Evolutionary conservation across 2,888 invertebrate species (phyloP), one percentile per base, ranked within the genome.

Genomic region (Acrocyrtus sp.): DNA sequence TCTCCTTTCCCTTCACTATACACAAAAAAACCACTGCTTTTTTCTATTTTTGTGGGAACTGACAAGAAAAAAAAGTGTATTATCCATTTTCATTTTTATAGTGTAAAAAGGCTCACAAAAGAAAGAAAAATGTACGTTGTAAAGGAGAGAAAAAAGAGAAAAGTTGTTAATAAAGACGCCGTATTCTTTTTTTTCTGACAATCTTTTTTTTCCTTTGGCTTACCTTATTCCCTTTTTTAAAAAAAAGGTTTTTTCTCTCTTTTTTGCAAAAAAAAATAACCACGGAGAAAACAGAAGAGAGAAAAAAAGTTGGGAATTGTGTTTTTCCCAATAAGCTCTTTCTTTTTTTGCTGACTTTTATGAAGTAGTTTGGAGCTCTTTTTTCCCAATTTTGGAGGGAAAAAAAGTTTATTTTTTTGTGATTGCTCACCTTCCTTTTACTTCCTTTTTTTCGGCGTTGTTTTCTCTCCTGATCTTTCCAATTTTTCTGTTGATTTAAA

Each of bases 81-180:
- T 56, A 56, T 56, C 54, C 19, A 39, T 39, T 48, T 2, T 21
- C 21, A 6, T 24, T 8, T 21, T 57, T 24, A 53, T 10, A 26
- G 17, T 15, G 45, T 27, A 10, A 27, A 17, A 39, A 21, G 47
- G 8, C 39, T 6, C 12, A 39, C 12, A 39, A 39, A 39, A 45
- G 21, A 50, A 51, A 22, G 51, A 50, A 50, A 39, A 56, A 47
- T 53, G 3, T 3, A 3, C 10, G 47, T 12, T 47, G 3, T 17
- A 47, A 47, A 21, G 47, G 43, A 62, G 53, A 51, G 51, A 62
- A 58, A 17, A 50, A 15, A 34, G 22, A 69, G 61, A 54, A 70
- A 63, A 48, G 57, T 63, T 57, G 56, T 57, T 70, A 50, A 70
- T 63, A 66, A 56, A 70, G 63, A 62, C 62, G 51, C 62, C 22